Conservation (phyloP, 2,797 vertebrate species). For the Bovichtus variegatus region DNA sequence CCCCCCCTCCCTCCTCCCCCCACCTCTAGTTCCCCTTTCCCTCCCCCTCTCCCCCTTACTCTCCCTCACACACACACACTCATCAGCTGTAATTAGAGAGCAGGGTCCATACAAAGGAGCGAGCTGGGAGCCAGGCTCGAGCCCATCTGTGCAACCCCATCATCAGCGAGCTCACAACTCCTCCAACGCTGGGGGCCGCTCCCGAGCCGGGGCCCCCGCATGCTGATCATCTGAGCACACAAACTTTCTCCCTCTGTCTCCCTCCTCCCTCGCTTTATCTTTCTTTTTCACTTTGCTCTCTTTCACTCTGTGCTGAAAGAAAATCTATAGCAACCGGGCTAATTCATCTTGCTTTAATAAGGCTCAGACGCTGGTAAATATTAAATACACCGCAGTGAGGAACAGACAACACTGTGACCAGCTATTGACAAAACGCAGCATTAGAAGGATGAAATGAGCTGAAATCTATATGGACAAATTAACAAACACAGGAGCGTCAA, state of each 20-base stretch:
- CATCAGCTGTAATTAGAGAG: slow-evolving; percentile 97
- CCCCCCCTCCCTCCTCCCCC: slow-evolving; percentile 78
- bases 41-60: slow-evolving; percentile 42
- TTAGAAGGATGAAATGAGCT: slow-evolving; percentile 78
- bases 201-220: slow-evolving; percentile 72
- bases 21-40: slow-evolving; percentile 37
- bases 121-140: slow-evolving; percentile 92
- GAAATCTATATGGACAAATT: slow-evolving; percentile 82
- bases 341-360: slow-evolving; percentile 79
- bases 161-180: slow-evolving; percentile 71
- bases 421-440: slow-evolving; percentile 72
- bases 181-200: slow-evolving; percentile 83
- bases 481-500: slow-evolving; percentile 69
- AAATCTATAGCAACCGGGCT: slow-evolving; percentile 73
- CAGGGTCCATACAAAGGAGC: slow-evolving; percentile 95
- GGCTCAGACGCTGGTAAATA: slow-evolving; percentile 68
- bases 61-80: slow-evolving; percentile 68
- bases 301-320: slow-evolving; percentile 69
- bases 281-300: slow-evolving; percentile 60
- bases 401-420: slow-evolving; percentile 59
- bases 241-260: slow-evolving; percentile 62
- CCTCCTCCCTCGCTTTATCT: slow-evolving; percentile 36
- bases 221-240: slow-evolving; percentile 49
- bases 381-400: slow-evolving; percentile 68
- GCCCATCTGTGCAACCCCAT: slow-evolving; percentile 95